phyloP scores from a whole-genome alignment of 2,797 vertebrate genomes.

The Lemur catta region DNA sequence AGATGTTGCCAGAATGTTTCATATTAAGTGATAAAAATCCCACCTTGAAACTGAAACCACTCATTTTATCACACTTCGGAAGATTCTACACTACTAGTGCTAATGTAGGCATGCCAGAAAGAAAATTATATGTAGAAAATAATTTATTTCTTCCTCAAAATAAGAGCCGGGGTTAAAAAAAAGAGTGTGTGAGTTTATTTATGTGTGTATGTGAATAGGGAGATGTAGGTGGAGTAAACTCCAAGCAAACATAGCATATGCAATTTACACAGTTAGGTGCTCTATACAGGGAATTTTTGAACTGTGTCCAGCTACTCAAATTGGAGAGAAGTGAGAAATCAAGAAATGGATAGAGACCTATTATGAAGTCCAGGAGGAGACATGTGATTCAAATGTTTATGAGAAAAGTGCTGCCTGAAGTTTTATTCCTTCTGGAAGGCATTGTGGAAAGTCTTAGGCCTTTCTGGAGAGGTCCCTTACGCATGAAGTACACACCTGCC shows the following conservation, averaged over 20 bases:
- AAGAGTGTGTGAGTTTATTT: background rate
- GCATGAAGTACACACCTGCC: background rate
- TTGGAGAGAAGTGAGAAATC: slow-evolving; percentile 35
- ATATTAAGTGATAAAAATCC: slow-evolving; percentile 64
- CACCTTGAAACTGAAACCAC: slow-evolving; percentile 63
- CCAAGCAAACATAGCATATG: slow-evolving; percentile 3
- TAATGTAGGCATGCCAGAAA: slow-evolving; percentile 9
- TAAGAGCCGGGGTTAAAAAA: slow-evolving; percentile 17
- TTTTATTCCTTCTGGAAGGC: slow-evolving; percentile 61
- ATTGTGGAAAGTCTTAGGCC: slow-evolving; percentile 39
- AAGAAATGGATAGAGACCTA: slow-evolving; percentile 37
- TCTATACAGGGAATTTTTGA: slow-evolving; percentile 36
- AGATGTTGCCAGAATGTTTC: slow-evolving; percentile 47
- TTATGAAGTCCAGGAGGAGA: slow-evolving; percentile 19
- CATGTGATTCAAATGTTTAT: slow-evolving; percentile 31
- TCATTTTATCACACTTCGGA: slow-evolving; percentile 53
- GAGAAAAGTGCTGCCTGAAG: background rate
- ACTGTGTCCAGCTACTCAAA: slow-evolving; percentile 24
- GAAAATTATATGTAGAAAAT: slow-evolving; percentile 62
- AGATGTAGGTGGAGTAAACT: slow-evolving; percentile 20
- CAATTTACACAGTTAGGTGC: slow-evolving; percentile 38
- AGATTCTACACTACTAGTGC: slow-evolving; percentile 46
- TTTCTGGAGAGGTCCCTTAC: slow-evolving; percentile 5
- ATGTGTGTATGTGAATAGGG: background rate
- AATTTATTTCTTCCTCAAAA: slow-evolving; percentile 52